phyloP scores from a whole-genome alignment of 1,140 invertebrate genomes.

The Drosophila sproati region DNA sequence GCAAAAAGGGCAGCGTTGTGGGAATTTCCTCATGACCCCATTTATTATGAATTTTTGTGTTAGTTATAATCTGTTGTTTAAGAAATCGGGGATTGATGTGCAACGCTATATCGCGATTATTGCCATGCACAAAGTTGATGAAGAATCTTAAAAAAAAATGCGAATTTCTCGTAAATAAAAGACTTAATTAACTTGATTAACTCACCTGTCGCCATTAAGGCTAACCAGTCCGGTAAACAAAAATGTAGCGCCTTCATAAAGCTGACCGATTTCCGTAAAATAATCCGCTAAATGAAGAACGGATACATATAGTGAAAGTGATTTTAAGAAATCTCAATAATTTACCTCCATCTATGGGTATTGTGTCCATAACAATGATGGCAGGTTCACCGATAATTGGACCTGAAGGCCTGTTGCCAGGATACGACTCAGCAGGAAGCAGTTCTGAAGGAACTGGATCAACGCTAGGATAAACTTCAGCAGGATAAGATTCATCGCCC shows the following conservation, averaged over 20 bases:
- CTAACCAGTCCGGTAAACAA: conserved; percentile 61
- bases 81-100: conserved; percentile 92
- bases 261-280: conserved; percentile 36
- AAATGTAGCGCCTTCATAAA: conserved; percentile 71
- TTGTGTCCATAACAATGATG: conserved; percentile 92
- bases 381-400: conserved; percentile 91
- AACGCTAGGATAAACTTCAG: conserved; percentile 6
- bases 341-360: conserved; percentile 92
- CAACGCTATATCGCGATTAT: conserved; percentile 88
- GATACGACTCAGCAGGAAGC: conserved; percentile 3
- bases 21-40: conserved; percentile 91
- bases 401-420: conserved; percentile 90
- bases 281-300: conserved; percentile 7
- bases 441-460: background rate
- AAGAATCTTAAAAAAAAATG: conserved; percentile 85
- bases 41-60: conserved; percentile 86
- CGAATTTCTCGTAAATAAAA: background rate
- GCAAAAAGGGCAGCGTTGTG: conserved; percentile 85
- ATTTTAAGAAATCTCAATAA: background rate
- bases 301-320: background rate
- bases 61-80: conserved; percentile 90
- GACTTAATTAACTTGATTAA: too few species aligned
- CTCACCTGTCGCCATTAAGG: conserved; percentile 69
- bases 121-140: conserved; percentile 87
- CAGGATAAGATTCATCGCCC: background rate